A percentile compares a stretch with the other conserved stretches of the same genome.
Conservation (phyloP, 2,888 invertebrate genomes). For the Caenorhabditis angaria region DNA sequence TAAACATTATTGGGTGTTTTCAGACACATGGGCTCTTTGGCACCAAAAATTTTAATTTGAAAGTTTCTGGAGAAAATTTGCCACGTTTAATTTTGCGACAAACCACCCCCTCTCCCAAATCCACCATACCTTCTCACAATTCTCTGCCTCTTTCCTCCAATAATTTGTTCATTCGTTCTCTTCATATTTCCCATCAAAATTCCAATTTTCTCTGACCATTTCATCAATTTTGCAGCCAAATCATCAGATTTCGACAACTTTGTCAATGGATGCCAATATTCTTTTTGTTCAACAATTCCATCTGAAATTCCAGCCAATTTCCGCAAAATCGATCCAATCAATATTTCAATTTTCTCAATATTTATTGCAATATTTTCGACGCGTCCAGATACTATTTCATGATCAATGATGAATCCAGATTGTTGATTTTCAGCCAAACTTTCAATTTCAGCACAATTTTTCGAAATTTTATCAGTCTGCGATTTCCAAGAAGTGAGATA, state of each 20-base stretch:
- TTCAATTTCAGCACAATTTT: slow-evolving; percentile 6
- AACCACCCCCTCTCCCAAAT: too few species aligned
- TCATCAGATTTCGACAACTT: slow-evolving; percentile 34
- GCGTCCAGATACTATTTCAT: slow-evolving; percentile 14
- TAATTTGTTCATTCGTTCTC: slow-evolving; percentile 15
- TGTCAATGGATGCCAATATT: slow-evolving; percentile 41
- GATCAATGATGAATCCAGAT: slow-evolving; percentile 25
- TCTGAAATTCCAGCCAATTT: slow-evolving; percentile 17
- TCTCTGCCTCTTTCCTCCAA: neutral
- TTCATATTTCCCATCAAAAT: slow-evolving; percentile 22
- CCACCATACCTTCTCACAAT: neutral
- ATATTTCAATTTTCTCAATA: slow-evolving; percentile 8
- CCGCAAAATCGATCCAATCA: slow-evolving; percentile 16
- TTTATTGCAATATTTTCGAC: neutral
- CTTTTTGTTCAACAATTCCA: slow-evolving; percentile 6
- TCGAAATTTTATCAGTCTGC: neutral
- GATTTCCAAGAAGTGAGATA: slow-evolving; percentile 15
- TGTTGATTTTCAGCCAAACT: slow-evolving; percentile 18
- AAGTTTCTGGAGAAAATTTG: neutral
- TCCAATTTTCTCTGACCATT: slow-evolving; percentile 19
- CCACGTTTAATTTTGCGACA: too few species aligned
- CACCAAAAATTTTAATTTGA: too few species aligned
- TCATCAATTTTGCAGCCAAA: slow-evolving; percentile 15
- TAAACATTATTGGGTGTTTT: too few species aligned
- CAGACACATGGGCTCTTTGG: too few species aligned